Base-by-base conservation (phyloP, 2,888 invertebrate genomes). In the Eupithecia centaureata region DNA sequence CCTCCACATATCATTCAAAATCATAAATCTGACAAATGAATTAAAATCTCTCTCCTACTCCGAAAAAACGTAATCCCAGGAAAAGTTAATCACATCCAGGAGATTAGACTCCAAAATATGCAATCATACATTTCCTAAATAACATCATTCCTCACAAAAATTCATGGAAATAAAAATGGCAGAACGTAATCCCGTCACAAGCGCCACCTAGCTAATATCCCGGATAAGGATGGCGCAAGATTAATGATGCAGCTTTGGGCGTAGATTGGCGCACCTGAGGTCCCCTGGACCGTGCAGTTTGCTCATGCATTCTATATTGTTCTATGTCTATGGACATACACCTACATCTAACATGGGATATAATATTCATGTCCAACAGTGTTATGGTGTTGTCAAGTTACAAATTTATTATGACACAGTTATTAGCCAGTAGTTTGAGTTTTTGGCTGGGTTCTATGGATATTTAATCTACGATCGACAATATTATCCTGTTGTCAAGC, bases 221-320 rank as follows among this genome's bases (percentile, higher is more conserved):
- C 42, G 35, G 75, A 67, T 72, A 69, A 74, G 73, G 68, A 67
- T 60, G 65, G 70, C 65, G 59, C 73, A 82, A 89, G 89, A 90
- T 89, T 89, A 89, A 90, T 88, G 89, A 85, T 80, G 68, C 78
- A 82, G 88, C 84, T 87, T 82, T 85, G 84, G 77, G 77, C 80
- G 73, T 74, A 78, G 80, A 83, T 81, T 79, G 80, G 77, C 76
- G 74, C 83, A 83, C 83, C 83, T 84, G 83, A 71, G 78, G 75
- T 68, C 79, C 62, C 27, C 63, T 61, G 73, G 74, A 69, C 74
- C 72, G 65, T 74, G 77, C 78, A 77, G 72, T 79, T 70, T 63
- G 68, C 67, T 61, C 73, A 67, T 81, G 80, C 78, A 80, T 78
- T 76, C 68, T 66, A 63, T 68, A 65, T 76, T 77, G 75, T 69